These are phyloP conservation scores for Marisa cornuarietis DNA, from an alignment of 1,140 invertebrate species.

Conservation along the genomic window DNA sequence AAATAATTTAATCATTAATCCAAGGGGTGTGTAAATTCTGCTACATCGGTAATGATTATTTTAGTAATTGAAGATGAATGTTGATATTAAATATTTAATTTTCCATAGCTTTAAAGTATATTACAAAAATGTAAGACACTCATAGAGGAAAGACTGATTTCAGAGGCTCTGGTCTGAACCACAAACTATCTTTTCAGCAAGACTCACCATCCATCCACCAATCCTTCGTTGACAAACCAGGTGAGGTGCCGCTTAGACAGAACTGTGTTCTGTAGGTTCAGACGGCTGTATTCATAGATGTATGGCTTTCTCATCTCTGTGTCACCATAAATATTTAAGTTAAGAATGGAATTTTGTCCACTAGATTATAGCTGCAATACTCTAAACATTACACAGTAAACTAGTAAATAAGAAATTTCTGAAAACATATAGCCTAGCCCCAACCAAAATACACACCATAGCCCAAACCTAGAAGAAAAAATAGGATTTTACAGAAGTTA, in stretches of 20 bases:
- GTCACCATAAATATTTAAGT: slow-evolving; percentile 52
- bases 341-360: background rate
- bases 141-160: background rate
- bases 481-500: too few species aligned
- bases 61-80: too few species aligned
- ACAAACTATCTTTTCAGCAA: slow-evolving; percentile 18
- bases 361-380: too few species aligned
- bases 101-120: too few species aligned
- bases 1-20: background rate
- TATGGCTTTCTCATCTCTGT: slow-evolving; percentile 89
- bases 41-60: too few species aligned
- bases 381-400: too few species aligned
- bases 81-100: background rate
- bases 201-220: slow-evolving; percentile 94
- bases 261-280: slow-evolving; percentile 98
- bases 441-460: too few species aligned
- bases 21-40: too few species aligned
- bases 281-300: slow-evolving; percentile 94
- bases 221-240: slow-evolving; percentile 93
- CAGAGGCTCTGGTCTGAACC: background rate
- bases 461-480: background rate
- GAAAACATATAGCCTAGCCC: background rate
- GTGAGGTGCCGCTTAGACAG: slow-evolving; percentile 96
- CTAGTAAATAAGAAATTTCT: background rate
- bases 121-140: background rate